Conservation (phyloP, 2,113 vertebrate genomes). For the Apodemus sylvaticus region DNA sequence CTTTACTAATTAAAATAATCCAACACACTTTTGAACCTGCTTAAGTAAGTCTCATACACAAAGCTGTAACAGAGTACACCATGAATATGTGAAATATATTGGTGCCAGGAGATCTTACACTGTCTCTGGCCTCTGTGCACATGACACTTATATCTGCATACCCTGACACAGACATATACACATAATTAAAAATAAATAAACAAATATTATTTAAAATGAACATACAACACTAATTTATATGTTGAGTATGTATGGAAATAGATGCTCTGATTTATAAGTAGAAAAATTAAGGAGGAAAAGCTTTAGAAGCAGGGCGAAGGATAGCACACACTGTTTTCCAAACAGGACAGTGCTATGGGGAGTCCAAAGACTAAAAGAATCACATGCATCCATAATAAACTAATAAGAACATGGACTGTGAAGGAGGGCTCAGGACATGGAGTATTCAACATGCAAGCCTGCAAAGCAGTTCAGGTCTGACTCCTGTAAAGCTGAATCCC, state of each 20-base stretch:
- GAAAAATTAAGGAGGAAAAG: slow-evolving; percentile 29
- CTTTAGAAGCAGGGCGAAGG: slow-evolving; percentile 51
- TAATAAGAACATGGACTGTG: neutral
- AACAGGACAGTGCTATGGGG: neutral
- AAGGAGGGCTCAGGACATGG: too few species aligned
- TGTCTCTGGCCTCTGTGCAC: neutral
- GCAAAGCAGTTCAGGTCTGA: neutral
- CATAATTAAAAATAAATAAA: neutral
- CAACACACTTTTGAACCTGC: neutral
- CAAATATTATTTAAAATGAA: neutral
- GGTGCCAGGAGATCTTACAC: neutral
- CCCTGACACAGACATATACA: neutral
- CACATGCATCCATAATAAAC: slow-evolving; percentile 44
- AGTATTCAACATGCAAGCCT: neutral
- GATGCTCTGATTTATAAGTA: slow-evolving; percentile 40
- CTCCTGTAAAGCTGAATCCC: neutral
- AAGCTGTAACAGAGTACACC: neutral
- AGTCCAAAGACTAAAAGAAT: slow-evolving; percentile 34
- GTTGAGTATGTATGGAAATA: slow-evolving; percentile 18
- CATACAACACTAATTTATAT: slow-evolving; percentile 13
- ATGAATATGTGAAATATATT: neutral
- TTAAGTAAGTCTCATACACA: slow-evolving; percentile 6
- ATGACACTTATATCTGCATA: neutral
- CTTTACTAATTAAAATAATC: neutral
- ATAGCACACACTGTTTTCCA: neutral